phyloP scores from a whole-genome alignment of 2,888 invertebrate genomes.

The Phragmatobia fuliginosa region DNA sequence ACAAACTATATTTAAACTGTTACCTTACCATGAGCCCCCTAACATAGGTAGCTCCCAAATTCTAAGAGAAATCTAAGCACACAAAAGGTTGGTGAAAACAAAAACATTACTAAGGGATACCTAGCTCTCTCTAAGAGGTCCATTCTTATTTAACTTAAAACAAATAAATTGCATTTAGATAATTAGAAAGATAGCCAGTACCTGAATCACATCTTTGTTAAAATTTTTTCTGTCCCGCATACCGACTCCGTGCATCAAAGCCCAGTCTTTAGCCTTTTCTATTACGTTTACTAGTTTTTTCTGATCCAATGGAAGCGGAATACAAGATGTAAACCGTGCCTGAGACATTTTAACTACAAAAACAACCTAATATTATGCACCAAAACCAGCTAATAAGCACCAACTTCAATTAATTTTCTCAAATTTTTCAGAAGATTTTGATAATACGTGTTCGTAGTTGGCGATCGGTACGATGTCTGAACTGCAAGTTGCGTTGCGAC shows the following conservation, averaged over 20 bases:
- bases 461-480: neutral
- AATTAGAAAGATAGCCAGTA: constrained; percentile 1
- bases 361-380: constrained; percentile 2
- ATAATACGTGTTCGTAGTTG: neutral
- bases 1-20: too few species aligned
- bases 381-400: too few species aligned
- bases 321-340: constrained; percentile 84
- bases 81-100: too few species aligned
- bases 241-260: constrained; percentile 93
- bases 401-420: neutral
- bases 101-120: too few species aligned
- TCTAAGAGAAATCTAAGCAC: too few species aligned
- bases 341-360: constrained; percentile 70
- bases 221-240: constrained; percentile 91
- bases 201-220: constrained; percentile 89
- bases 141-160: too few species aligned
- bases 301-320: constrained; percentile 89
- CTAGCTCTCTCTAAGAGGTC: too few species aligned
- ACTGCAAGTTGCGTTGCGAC: neutral
- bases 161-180: neutral
- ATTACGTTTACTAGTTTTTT: constrained; percentile 89
- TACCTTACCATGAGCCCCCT: too few species aligned
- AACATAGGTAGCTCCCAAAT: too few species aligned
- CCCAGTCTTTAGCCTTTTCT: constrained; percentile 93
- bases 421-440: neutral